Base-by-base conservation (phyloP, 2,888 invertebrate species). In the Acronicta alni region DNA sequence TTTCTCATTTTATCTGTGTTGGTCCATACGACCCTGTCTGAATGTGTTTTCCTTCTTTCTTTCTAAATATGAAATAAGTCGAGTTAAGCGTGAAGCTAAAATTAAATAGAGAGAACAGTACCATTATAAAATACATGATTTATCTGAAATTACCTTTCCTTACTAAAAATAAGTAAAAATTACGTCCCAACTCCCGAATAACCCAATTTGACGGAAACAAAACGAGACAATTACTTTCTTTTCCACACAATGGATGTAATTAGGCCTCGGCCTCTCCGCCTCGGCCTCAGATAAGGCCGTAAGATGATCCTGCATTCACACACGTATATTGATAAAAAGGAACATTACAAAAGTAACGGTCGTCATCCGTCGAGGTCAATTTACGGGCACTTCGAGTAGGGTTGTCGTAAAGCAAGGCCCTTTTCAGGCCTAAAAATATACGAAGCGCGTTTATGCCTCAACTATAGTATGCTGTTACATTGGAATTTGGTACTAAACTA, bases 141-240 rank as follows among this genome's bases (percentile, higher is more conserved):
- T 46, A 30, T 37, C 17, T 18, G 38, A 54, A 37, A 55, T 39
- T 32, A 51, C 45, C 64, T 49, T 68, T 14, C 37, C 43, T 44
- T 16, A n/a, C 6, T 9, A 51, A 41, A 59, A 64, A 42, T 60
- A 64, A 64, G 45, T 60, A 64, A 43, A 62, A 64, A 35, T 35
- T 30, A 12, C n/a, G 35, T 7, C 35, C 35, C 35, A n/a, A n/a
- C 12, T 43, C 35, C 46, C 44, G 20, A 47, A 52, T 43, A 47
- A 69, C 51, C 52, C 68, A 62, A 69, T 65, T 63, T 47, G 43
- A 66, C 20, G 64, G 39, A 9, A 70, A 70, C 52, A 48, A 35
- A 71, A 71, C 57, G 72, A 65, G 52, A 71, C 71, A 67, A 67
- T 67, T 67, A 57, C 52, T 49, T 67, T 71, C 44, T 57, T 62